Base-by-base conservation (phyloP, 2,888 invertebrate genomes). In the Therioaphis trifolii region DNA sequence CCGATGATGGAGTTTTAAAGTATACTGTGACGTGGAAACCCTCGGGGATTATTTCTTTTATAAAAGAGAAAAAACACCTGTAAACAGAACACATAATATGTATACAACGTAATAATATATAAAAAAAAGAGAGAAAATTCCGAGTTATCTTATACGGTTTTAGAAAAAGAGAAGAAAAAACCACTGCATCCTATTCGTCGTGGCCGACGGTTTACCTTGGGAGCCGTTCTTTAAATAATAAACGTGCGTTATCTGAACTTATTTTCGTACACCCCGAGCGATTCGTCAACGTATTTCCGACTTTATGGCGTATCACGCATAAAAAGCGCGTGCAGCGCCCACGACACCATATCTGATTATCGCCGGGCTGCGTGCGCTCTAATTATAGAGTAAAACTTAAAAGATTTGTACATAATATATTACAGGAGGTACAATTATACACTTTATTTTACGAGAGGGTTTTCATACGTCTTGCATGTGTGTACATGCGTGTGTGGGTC, bases 261-360 rank as follows among this genome's bases (percentile, higher is more conserved):
- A 52, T 78, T 78, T 68, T 78, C 77, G 72, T 80, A 35, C 58
- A 61, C 46, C 72, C 80, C 80, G 80, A 61, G 80, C 80, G 71
- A 46, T 80, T 40, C 69, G 55, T 71, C 69, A n/a, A 27, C 55
- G 40, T 55, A 12, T 27, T 79, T 69, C 58, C 5, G 76, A 46
- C 52, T 43, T 68, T 68, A 66, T n/a, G 29, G 63, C 63, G 15
- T 71, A 21, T 18, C 52, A 14, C 43, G n/a, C 27, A 66, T n/a
- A 35, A 35, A 66, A 66, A 35, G 14, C 66, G 58, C 49, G 40
- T 35, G 21, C 24, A 35, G 69, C 72, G 72, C 58, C 71, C 46
- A 61, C 80, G 27, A 72, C 55, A n/a, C 24, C 49, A 68, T 52
- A 79, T 69, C 61, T 46, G 61, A 80, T 80, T 43, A 21, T 58